Evolutionary conservation across 2,888 invertebrate genomes (phyloP).

Genomic region (Standfussiana lucernea): DNA sequence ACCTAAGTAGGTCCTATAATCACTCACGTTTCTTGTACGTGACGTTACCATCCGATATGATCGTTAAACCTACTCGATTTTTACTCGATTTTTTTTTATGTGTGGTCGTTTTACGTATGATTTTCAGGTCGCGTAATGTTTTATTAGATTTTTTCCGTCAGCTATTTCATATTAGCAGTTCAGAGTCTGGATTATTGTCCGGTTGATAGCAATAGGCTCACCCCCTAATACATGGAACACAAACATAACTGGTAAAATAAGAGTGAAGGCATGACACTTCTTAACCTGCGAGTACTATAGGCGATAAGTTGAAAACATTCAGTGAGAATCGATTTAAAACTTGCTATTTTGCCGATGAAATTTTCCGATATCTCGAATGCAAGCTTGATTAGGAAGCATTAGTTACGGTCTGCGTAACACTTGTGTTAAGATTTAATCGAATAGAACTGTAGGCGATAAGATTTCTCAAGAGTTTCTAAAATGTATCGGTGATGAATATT

Average conservation of each 20-base stretch:
- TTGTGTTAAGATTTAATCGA: constrained; percentile 23
- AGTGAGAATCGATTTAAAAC: constrained; percentile 17
- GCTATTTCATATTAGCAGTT: not conserved
- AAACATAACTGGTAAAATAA: too few relatives aligned
- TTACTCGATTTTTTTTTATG: not conserved
- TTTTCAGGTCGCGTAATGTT: not conserved
- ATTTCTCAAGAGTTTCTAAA: constrained; percentile 37
- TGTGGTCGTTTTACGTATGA: not conserved
- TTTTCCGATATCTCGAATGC: constrained; percentile 23
- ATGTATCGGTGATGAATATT: constrained; percentile 24
- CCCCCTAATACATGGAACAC: not conserved
- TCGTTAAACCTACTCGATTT: not conserved
- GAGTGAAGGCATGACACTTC: too few relatives aligned
- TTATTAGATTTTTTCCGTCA: too few relatives aligned
- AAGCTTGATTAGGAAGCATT: constrained; percentile 37
- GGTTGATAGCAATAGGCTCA: not conserved
- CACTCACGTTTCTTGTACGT: constrained; percentile 3
- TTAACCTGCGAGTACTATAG: too few relatives aligned
- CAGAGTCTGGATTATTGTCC: not conserved
- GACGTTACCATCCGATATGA: not conserved
- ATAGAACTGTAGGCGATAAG: constrained; percentile 13
- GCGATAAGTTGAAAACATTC: not conserved
- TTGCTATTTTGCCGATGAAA: constrained; percentile 14
- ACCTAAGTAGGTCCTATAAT: constrained; percentile 1
- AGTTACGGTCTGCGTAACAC: constrained; percentile 34